Percentiles rank a stretch among this genome's conserved stretches.
Evolutionary conservation across 2,888 invertebrate genomes (phyloP).

Genomic region (Andrena bucephala): DNA sequence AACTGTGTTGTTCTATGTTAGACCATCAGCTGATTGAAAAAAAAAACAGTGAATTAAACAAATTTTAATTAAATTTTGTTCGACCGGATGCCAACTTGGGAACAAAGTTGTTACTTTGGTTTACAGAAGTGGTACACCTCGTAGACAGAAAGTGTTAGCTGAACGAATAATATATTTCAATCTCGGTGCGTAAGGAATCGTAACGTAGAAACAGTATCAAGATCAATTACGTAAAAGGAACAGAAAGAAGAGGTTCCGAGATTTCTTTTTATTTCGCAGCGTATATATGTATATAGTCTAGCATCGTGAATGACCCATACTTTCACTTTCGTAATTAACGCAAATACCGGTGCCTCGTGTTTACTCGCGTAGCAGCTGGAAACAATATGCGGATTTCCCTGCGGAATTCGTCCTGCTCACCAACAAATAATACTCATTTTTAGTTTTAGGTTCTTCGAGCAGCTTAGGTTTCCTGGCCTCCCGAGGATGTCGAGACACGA

Average conservation of each 20-base stretch:
- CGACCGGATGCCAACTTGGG: too few species aligned
- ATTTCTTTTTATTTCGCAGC: slow-evolving; percentile 70
- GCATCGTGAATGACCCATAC: slow-evolving; percentile 72
- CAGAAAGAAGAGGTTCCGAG: slow-evolving; percentile 60
- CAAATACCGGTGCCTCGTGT: slow-evolving; percentile 53
- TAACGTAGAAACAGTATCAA: slow-evolving; percentile 59
- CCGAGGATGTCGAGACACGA: slow-evolving; percentile 16
- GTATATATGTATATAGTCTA: slow-evolving; percentile 8
- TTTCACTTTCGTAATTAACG: slow-evolving; percentile 78
- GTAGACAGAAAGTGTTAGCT: too few species aligned
- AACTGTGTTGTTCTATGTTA: too few species aligned
- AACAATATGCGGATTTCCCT: slow-evolving; percentile 54
- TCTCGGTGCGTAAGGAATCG: slow-evolving; percentile 35
- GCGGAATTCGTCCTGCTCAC: slow-evolving; percentile 23
- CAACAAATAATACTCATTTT: slow-evolving; percentile 17
- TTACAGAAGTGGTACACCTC: too few species aligned
- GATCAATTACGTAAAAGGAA: slow-evolving; percentile 71
- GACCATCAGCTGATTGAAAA: too few species aligned
- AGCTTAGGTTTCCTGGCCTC: background rate
- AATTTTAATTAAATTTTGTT: too few species aligned
- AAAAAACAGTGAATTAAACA: too few species aligned
- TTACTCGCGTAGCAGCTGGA: slow-evolving; percentile 38
- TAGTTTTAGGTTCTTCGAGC: background rate
- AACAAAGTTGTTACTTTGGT: too few species aligned
- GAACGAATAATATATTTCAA: slow-evolving; percentile 1